These are phyloP conservation scores for Saguinus midas DNA, from an alignment of 2,113 vertebrate genomes.

Conservation along the genomic window DNA sequence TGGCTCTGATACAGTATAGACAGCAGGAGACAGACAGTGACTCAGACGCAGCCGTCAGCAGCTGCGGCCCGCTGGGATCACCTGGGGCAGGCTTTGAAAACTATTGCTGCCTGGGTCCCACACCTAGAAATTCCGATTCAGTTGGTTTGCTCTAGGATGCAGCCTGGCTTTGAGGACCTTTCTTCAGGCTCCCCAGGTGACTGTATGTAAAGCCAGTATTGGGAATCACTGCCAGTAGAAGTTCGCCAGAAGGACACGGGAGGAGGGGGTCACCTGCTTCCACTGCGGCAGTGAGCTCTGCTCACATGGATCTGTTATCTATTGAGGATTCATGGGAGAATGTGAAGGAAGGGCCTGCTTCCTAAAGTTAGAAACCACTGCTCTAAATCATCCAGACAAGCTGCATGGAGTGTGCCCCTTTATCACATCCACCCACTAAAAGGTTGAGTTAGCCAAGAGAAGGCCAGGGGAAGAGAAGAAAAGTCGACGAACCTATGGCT, in stretches of 20 bases:
- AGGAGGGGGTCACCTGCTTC: background rate
- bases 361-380: background rate
- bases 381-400: background rate
- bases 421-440: background rate
- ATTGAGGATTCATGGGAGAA: background rate
- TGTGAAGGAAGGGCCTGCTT: background rate
- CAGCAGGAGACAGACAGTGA: fast-evolving
- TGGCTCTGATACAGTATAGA: fast-evolving
- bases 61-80: fast-evolving
- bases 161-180: background rate
- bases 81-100: background rate
- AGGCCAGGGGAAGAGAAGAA: background rate
- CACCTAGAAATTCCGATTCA: background rate
- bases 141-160: background rate
- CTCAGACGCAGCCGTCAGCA: fast-evolving
- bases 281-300: background rate
- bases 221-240: background rate
- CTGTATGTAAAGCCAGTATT: background rate
- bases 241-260: background rate
- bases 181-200: background rate
- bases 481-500: background rate
- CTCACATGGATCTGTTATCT: background rate
- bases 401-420: background rate
- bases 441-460: background rate
- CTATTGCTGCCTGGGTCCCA: background rate